A percentile compares a stretch with the other conserved stretches of the same genome.
Evolutionary conservation across 1,140 invertebrate species (phyloP).

Genomic region (Hestina assimilis): DNA sequence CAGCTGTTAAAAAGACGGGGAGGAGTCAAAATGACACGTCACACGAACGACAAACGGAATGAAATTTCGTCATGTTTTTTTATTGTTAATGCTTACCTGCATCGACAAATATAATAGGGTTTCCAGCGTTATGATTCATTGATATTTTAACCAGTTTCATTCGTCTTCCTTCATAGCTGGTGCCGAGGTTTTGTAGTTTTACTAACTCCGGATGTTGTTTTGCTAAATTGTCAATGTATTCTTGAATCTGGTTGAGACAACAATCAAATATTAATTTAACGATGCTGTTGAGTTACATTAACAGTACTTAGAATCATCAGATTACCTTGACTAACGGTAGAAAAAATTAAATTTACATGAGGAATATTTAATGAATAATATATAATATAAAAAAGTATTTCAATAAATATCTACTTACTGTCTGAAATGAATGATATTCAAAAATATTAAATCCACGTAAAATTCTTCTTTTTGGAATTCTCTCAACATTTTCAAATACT

Average conservation of each 20-base stretch:
- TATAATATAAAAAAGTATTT: not conserved
- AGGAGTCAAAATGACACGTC: too few relatives aligned
- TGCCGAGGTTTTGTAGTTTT: conserved; percentile 75
- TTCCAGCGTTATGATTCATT: conserved; percentile 42
- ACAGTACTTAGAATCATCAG: too few relatives aligned
- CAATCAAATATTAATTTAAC: not conserved
- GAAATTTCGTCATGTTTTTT: too few relatives aligned
- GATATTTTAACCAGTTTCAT: conserved; percentile 72
- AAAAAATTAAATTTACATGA: too few relatives aligned
- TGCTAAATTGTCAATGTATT: conserved; percentile 52
- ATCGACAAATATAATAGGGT: conserved; percentile 68
- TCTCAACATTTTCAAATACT: conserved; percentile 30
- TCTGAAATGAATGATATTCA: conserved; percentile 50
- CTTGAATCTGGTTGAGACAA: conserved; percentile 50
- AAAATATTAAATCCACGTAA: conserved; percentile 41
- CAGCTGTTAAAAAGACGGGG: too few relatives aligned
- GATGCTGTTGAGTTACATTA: too few relatives aligned
- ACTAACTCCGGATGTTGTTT: conserved; percentile 70
- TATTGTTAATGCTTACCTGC: conserved; percentile 58
- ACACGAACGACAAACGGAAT: too few relatives aligned
- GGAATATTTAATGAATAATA: not conserved
- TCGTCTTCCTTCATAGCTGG: conserved; percentile 77
- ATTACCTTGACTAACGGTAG: too few relatives aligned
- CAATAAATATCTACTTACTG: conserved; percentile 39
- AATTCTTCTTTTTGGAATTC: conserved; percentile 44